These are phyloP conservation scores for Regulus satrapa DNA, from an alignment of 2,113 vertebrate genomes.

Conservation along the genomic window DNA sequence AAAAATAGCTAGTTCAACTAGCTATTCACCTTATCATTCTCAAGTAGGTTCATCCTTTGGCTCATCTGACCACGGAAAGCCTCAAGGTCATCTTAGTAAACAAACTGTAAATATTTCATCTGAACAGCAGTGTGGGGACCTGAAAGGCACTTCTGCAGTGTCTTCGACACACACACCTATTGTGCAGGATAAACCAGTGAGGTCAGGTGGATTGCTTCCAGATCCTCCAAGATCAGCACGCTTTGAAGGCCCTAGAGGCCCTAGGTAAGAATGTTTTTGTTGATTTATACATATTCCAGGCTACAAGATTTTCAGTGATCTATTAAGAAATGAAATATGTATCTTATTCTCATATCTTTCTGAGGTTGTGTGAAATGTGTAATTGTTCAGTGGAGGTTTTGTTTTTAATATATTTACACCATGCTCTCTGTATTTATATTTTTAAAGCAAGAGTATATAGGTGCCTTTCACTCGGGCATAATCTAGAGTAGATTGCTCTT, in stretches of 20 bases:
- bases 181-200: constrained; percentile 68
- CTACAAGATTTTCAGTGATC: neutral
- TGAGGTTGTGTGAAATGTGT: neutral
- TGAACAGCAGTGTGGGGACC: constrained; percentile 69
- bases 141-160: constrained; percentile 8
- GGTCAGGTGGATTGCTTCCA: constrained; percentile 73
- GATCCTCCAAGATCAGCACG: constrained; percentile 74
- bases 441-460: neutral
- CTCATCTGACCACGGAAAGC: constrained; percentile 70
- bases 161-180: constrained; percentile 46
- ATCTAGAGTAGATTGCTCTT: neutral
- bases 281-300: neutral
- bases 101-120: constrained; percentile 61
- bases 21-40: constrained; percentile 64
- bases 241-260: constrained; percentile 78
- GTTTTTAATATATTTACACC: neutral
- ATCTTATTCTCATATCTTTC: neutral
- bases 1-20: constrained; percentile 41
- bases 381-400: neutral
- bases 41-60: constrained; percentile 57
- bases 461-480: neutral
- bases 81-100: constrained; percentile 62
- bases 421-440: neutral
- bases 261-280: constrained; percentile 74
- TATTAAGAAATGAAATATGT: neutral